Conservation (phyloP, 2,888 invertebrate species). For the Spisula solida region DNA sequence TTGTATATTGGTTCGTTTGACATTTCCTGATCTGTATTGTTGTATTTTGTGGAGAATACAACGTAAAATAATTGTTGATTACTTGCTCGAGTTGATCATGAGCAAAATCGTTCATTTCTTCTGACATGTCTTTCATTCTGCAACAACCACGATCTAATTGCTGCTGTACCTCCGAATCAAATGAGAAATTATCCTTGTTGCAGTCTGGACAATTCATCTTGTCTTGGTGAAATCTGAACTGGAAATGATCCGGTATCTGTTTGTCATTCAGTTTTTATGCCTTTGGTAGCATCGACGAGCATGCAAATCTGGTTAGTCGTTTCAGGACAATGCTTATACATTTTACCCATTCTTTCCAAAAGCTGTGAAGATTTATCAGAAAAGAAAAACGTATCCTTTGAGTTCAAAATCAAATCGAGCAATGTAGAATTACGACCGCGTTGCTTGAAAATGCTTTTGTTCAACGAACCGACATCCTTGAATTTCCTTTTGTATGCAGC, state of each 20-base stretch:
- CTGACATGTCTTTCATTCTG: background rate
- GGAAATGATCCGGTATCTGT: no score
- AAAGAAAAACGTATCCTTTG: slow-evolving; percentile 31
- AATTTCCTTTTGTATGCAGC: background rate
- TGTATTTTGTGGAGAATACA: background rate
- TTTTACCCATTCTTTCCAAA: background rate
- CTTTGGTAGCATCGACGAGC: no score
- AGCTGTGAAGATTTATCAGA: background rate
- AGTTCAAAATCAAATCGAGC: slow-evolving; percentile 42
- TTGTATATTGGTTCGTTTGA: slow-evolving; percentile 12
- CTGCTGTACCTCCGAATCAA: no score
- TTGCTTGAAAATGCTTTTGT: slow-evolving; percentile 18
- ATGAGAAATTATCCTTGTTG: no score
- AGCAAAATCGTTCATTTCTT: background rate
- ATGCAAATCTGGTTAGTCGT: background rate
- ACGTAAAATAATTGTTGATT: background rate
- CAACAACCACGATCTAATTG: no score
- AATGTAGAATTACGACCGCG: slow-evolving; percentile 42
- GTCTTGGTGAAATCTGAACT: no score
- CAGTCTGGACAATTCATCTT: no score
- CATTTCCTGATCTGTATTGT: no score
- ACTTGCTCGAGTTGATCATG: background rate
- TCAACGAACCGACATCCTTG: slow-evolving; percentile 38
- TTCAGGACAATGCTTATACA: slow-evolving; percentile 10
- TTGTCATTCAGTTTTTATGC: no score